These are phyloP conservation scores for Glyptemys insculpta DNA, from an alignment of 2,797 vertebrate species.

Conservation along the genomic window DNA sequence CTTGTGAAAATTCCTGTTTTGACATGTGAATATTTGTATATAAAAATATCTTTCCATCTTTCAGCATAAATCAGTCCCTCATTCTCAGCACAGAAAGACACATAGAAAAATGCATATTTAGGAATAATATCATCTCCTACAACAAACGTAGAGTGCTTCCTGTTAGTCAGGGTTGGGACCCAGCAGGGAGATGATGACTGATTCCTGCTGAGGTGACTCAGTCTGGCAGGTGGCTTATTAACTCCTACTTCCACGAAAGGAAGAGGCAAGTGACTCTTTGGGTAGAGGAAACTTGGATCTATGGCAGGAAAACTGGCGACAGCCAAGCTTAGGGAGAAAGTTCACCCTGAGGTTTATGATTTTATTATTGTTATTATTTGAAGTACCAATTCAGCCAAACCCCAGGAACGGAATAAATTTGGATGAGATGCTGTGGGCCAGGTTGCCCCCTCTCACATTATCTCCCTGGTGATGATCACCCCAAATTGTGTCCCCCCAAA, in stretches of 20 bases:
- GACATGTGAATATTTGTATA: neutral
- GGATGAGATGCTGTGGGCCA: neutral
- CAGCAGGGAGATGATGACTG: neutral
- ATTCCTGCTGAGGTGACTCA: neutral
- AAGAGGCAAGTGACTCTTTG: neutral
- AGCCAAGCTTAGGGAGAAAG: neutral
- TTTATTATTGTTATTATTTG: neutral
- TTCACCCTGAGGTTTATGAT: neutral
- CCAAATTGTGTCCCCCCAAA: neutral
- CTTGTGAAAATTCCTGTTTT: neutral
- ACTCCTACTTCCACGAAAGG: neutral
- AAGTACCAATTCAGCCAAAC: neutral
- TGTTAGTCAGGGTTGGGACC: neutral
- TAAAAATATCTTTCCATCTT: neutral
- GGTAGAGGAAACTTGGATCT: neutral
- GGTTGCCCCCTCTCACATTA: neutral
- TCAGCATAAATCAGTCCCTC: neutral
- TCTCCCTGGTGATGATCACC: neutral
- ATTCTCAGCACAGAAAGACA: neutral
- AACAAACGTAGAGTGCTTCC: neutral
- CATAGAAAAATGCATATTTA: neutral
- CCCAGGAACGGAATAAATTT: neutral
- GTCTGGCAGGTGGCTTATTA: neutral
- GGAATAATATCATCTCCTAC: neutral
- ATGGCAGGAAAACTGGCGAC: neutral